Base-by-base conservation (phyloP, 2,888 invertebrate species). In the Clepsis dumicolana region DNA sequence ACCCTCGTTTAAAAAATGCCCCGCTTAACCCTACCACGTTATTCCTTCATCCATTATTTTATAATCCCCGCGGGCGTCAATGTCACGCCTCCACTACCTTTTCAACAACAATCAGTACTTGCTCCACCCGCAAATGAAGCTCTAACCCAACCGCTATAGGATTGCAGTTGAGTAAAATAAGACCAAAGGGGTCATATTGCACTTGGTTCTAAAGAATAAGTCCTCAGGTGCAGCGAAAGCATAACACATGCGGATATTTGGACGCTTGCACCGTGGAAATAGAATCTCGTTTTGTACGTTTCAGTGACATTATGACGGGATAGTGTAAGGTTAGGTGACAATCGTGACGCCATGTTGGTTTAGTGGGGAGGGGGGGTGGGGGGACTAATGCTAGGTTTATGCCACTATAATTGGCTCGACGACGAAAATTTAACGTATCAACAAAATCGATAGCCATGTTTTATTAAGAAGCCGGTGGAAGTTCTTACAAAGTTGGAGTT, bases 281-380 rank as follows among this genome's bases (percentile, higher is more conserved):
- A 83, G 72, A 76, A 76, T 71, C 73, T 67, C 62, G 12, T 72
- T 53, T 27, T 77, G 57, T 65, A 38, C 4, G 75, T 70, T 64
- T 32, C 63, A 63, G 38, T 53, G 56, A 64, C 53, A n/a, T 65
- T 59, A 65, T 71, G 73, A 75, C 77, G 73, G 77, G 74, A 78
- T 83, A 84, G 84, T 76, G 72, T 74, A 78, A 79, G 82, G 83
- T 77, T 86, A 93, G 91, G 92, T 93, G 92, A 93, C 91, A 92
- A 91, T 86, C 82, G 82, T 86, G 88, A 87, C 90, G 93, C 93
- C 93, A 93, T 93, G 88, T 93, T 93, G 91, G 87, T 89, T 90
- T 89, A 87, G 86, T 82, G 79, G 82, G 81, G 83, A 77, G 76
- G 82, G 75, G 84, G 87, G 89, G 86, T 76, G 77, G 83, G 91